These are phyloP conservation scores for Drosophila diplacantha DNA, from an alignment of 2,888 invertebrate genomes.

Conservation along the genomic window DNA sequence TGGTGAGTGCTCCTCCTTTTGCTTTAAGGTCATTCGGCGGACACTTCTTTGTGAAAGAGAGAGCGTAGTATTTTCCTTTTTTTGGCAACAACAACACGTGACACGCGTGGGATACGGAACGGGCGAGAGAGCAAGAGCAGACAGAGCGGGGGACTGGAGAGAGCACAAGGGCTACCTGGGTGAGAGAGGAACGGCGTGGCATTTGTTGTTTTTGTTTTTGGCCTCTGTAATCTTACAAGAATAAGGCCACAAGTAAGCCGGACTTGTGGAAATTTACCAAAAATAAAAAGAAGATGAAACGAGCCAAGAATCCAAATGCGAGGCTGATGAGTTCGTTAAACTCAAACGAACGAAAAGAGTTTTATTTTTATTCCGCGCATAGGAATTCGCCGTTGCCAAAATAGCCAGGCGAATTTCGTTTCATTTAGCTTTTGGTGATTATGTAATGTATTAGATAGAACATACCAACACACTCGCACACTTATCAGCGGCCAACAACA, in stretches of 20 bases:
- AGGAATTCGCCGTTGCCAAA: constrained; percentile 30
- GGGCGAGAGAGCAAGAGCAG: constrained; percentile 3
- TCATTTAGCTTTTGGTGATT: constrained; percentile 12
- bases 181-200: constrained; percentile 15
- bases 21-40: constrained; percentile 66
- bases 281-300: not conserved
- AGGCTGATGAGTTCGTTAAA: constrained; percentile 29
- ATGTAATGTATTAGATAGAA: constrained; percentile 37
- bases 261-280: constrained; percentile 49
- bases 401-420: constrained; percentile 28
- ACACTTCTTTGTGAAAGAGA: constrained; percentile 45
- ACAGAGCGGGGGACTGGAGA: constrained; percentile 7
- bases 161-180: constrained; percentile 13
- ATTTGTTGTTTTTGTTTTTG: constrained; percentile 13
- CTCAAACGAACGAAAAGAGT: constrained; percentile 10
- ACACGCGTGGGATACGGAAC: constrained; percentile 45
- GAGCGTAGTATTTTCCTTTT: constrained; percentile 11
- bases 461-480: constrained; percentile 11
- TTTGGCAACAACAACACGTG: constrained; percentile 57
- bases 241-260: constrained; percentile 39
- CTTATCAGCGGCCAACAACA: constrained; percentile 36
- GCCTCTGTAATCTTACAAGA: constrained; percentile 57
- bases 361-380: constrained; percentile 27
- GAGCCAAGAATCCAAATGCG: not conserved
- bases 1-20: constrained; percentile 22